Evolutionary conservation across 2,888 invertebrate genomes (phyloP).

Genomic region (Geotrupes spiniger): DNA sequence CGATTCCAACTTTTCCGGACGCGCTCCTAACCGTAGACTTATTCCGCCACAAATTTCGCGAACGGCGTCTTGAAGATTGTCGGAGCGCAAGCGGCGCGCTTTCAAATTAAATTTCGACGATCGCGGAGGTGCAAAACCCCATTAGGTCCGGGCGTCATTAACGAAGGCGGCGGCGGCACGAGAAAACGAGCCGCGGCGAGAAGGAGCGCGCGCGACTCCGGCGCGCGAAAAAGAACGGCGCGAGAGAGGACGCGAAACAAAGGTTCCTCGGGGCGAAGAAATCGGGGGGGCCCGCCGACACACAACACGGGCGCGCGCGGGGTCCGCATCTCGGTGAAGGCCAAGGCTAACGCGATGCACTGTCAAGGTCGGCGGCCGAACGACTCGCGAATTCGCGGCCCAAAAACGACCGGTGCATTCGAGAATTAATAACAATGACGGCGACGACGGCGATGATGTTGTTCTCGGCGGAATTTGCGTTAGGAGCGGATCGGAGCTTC

Average conservation of each 20-base stretch:
- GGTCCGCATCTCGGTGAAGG: constrained; percentile 44
- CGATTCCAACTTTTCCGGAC: too few species aligned
- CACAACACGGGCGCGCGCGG: constrained; percentile 6
- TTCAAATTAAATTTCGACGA: neutral
- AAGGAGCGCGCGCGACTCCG: too few species aligned
- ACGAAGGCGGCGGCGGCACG: constrained; percentile 1
- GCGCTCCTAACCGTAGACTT: too few species aligned
- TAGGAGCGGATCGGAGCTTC: too few species aligned
- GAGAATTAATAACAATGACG: too few species aligned
- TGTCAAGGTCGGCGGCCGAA: constrained; percentile 39
- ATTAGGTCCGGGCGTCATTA: neutral
- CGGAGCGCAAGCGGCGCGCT: too few species aligned
- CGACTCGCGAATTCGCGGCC: constrained; percentile 27
- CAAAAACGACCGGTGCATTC: constrained; percentile 12
- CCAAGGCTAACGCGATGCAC: constrained; percentile 43
- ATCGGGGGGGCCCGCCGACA: neutral
- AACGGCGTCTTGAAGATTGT: too few species aligned
- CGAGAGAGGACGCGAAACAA: constrained; percentile 5
- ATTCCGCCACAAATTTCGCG: too few species aligned
- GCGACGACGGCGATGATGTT: too few species aligned
- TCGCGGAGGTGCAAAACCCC: neutral
- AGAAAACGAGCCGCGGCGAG: too few species aligned
- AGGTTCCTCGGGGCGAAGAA: neutral
- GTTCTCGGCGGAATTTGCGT: too few species aligned
- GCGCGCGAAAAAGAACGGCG: constrained; percentile 9